Percentiles rank a stretch among this genome's conserved stretches.
Evolutionary conservation across 2,888 invertebrate genomes (phyloP).

Genomic region (Thymelicus lineola): DNA sequence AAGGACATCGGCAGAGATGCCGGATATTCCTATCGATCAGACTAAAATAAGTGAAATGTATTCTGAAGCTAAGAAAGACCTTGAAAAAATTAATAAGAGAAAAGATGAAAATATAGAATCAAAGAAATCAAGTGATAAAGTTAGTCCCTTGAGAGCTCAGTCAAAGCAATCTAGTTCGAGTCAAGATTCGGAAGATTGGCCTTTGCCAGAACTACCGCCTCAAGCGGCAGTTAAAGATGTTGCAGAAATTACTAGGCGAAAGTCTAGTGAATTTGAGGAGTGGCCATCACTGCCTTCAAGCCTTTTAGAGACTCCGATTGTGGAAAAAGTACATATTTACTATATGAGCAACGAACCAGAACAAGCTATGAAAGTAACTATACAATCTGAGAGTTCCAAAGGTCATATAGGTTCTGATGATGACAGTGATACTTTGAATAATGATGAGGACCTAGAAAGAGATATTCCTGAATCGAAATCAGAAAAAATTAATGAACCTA

Average conservation of each 20-base stretch:
- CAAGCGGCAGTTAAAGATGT: conserved; percentile 65
- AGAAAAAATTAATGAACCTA: conserved; percentile 57
- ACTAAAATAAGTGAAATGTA: conserved; percentile 86
- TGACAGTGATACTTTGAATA: conserved; percentile 89
- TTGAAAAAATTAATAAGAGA: conserved; percentile 64
- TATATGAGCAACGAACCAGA: conserved; percentile 91
- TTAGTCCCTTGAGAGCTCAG: conserved; percentile 62
- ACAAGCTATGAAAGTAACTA: conserved; percentile 90
- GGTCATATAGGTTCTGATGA: conserved; percentile 88
- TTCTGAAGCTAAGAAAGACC: conserved; percentile 79
- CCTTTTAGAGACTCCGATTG: conserved; percentile 88
- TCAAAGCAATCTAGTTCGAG: conserved; percentile 85
- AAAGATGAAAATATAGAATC: conserved; percentile 56
- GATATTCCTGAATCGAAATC: conserved; percentile 82
- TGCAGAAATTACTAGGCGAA: conserved; percentile 62
- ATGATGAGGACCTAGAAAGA: conserved; percentile 85
- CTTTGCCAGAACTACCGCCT: conserved; percentile 89
- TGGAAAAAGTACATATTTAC: conserved; percentile 92
- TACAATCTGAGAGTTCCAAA: conserved; percentile 87
- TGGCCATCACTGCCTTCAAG: conserved; percentile 93
- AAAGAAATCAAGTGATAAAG: conserved; percentile 58
- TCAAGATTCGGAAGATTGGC: conserved; percentile 92
- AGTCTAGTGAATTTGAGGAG: conserved; percentile 89
- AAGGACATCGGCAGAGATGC: conserved; percentile 93
- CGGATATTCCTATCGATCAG: conserved; percentile 92